These are phyloP conservation scores for Puma concolor DNA, from an alignment of 2,113 vertebrate genomes.

Conservation along the genomic window DNA sequence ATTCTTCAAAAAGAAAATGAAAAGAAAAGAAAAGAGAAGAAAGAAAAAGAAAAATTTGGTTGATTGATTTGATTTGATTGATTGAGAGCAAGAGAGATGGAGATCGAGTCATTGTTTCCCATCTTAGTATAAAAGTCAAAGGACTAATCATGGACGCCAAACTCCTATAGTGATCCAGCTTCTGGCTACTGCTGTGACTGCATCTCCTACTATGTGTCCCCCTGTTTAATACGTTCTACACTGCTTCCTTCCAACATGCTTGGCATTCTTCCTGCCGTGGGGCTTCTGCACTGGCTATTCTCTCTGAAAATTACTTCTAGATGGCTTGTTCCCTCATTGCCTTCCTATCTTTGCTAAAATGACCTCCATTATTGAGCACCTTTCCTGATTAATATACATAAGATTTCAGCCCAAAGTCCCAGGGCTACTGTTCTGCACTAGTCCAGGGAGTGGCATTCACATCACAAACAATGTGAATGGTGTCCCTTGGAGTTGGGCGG, in stretches of 20 bases:
- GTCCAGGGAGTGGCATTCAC: background rate
- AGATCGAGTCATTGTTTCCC: background rate
- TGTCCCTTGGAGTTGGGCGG: background rate
- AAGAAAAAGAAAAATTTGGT: too few species aligned
- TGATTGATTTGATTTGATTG: background rate
- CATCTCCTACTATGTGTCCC: accelerated
- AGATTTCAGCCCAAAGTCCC: background rate
- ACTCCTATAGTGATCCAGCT: background rate
- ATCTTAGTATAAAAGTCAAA: too few species aligned
- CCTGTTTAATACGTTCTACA: background rate
- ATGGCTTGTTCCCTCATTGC: background rate
- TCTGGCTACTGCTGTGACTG: background rate
- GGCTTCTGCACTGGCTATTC: background rate
- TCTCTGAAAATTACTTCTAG: background rate
- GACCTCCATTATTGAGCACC: background rate
- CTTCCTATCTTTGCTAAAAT: background rate
- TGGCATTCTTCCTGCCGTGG: background rate
- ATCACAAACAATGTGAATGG: background rate
- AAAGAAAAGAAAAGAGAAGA: too few species aligned
- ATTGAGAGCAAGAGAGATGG: background rate
- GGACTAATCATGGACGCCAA: background rate
- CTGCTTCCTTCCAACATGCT: background rate
- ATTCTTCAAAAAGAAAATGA: background rate
- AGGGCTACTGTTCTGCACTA: background rate
- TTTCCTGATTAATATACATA: background rate